These are phyloP conservation scores for Atractosteus spatula DNA, from an alignment of 2,113 vertebrate species.

Conservation along the genomic window DNA sequence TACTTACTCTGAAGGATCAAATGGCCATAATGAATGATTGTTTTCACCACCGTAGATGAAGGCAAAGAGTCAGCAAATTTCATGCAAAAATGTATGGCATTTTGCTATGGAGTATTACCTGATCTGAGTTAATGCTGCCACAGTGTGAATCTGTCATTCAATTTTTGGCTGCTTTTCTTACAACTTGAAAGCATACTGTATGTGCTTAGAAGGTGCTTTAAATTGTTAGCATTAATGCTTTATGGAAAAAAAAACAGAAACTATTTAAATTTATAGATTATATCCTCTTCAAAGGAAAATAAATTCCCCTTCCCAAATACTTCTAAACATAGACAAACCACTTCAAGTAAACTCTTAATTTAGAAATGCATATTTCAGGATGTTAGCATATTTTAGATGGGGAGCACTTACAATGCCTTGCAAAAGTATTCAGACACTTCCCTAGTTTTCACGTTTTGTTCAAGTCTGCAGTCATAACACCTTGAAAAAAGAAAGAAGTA, in stretches of 20 bases:
- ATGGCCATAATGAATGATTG: slow-evolving; percentile 7
- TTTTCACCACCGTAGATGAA: slow-evolving; percentile 7
- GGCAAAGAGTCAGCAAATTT: neutral
- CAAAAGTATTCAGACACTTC: too few species aligned
- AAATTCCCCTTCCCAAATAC: too few species aligned
- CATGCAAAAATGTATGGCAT: neutral
- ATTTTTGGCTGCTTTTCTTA: slow-evolving; percentile 1
- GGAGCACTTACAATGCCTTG: too few species aligned
- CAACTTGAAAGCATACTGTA: too few species aligned
- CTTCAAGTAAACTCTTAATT: too few species aligned
- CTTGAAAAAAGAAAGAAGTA: too few species aligned
- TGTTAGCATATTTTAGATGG: too few species aligned
- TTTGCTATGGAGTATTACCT: slow-evolving; percentile 11
- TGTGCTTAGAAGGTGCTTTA: neutral
- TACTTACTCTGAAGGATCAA: neutral
- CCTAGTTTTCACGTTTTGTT: too few species aligned
- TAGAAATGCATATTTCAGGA: too few species aligned
- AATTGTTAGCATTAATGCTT: neutral
- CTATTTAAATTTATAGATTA: neutral
- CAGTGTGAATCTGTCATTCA: slow-evolving; percentile 3
- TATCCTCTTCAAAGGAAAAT: too few species aligned
- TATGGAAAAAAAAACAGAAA: neutral
- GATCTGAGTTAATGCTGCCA: neutral
- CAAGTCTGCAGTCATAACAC: too few species aligned
- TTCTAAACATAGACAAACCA: too few species aligned